phyloP scores from a whole-genome alignment of 2,888 invertebrate species.

The Ochropleura leucogaster region DNA sequence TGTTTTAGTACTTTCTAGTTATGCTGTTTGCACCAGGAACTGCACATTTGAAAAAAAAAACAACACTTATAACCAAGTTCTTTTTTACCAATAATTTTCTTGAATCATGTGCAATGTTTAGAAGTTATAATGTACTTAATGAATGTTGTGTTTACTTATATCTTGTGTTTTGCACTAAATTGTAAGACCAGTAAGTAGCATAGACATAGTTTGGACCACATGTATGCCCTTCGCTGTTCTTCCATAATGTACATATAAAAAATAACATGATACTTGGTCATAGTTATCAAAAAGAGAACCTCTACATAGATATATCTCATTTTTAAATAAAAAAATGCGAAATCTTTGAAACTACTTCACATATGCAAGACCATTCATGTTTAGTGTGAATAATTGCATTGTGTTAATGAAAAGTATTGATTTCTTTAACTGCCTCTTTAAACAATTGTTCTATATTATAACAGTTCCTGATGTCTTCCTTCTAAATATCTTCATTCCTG shows the following conservation, averaged over 20 bases:
- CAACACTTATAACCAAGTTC: slow-evolving; percentile 22
- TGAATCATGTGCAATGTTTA: slow-evolving; percentile 47
- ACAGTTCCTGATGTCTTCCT: slow-evolving; percentile 28
- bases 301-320: not conserved
- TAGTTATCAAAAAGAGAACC: not conserved
- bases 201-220: slow-evolving; percentile 67
- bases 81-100: slow-evolving; percentile 38
- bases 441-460: slow-evolving; percentile 6
- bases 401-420: not conserved
- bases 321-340: slow-evolving; percentile 9
- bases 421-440: slow-evolving; percentile 11
- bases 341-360: not conserved
- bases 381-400: slow-evolving; percentile 3
- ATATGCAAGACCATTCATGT: not conserved
- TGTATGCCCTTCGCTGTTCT: slow-evolving; percentile 61
- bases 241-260: slow-evolving; percentile 52
- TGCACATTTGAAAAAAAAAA: slow-evolving; percentile 52
- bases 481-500: slow-evolving; percentile 1
- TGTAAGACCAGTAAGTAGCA: slow-evolving; percentile 69
- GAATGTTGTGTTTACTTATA: slow-evolving; percentile 58
- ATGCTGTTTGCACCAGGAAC: slow-evolving; percentile 60
- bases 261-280: slow-evolving; percentile 3
- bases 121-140: slow-evolving; percentile 75
- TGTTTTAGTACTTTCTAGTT: slow-evolving; percentile 57
- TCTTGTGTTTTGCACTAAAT: slow-evolving; percentile 70